Base-by-base conservation (phyloP, 1,140 invertebrate genomes). In the Zaprionus taronus region DNA sequence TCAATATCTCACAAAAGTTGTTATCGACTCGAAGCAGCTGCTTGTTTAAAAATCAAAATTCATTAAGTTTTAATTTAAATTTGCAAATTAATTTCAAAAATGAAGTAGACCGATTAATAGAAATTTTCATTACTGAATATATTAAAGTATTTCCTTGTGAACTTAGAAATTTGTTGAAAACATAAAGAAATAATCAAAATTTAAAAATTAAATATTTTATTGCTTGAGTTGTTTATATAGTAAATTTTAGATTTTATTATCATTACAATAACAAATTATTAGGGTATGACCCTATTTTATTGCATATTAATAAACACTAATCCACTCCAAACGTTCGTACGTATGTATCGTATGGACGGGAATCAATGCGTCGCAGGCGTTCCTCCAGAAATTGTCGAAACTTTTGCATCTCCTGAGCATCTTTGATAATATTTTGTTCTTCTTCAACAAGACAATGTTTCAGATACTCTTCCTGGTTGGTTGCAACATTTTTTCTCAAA, bases 301-400 rank as follows among this genome's bases (percentile, higher is more conserved):
- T 44, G 2, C 49, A 26, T 44, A 24, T 15, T 4, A 65, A 14
- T 14, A 15, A 31, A n/a, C 12, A 4, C n/a, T 79, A 74, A 14
- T 90, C 70, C 2, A 12, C 4, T n/a, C 65, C 66, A 49, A 90
- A 90, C 0, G 86, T 87, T 26, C 57, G 57, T 20, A 56, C 2
- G 58, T 92, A 92, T 51, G 73, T 80, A 1, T 82, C 78, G 47
- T 63, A 92, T 6, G 72, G 77, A 7, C 77, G 63, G 2, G 58
- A 24, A 56, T 91, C 78, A 14, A 91, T 64, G n/a, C 56, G 75
- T 2, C 56, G 66, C 5, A 91, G 24, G 5, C 73, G 68, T 2
- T 41, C 36, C 26, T 92, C 81, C 20, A 92, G 41, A 26, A 78
- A 77, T 12, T 76, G 55, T 2, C 91, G 76, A 69, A 92, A 92